Conservation (phyloP, 2,797 vertebrate species). For the Acestrorhynchus altus region DNA sequence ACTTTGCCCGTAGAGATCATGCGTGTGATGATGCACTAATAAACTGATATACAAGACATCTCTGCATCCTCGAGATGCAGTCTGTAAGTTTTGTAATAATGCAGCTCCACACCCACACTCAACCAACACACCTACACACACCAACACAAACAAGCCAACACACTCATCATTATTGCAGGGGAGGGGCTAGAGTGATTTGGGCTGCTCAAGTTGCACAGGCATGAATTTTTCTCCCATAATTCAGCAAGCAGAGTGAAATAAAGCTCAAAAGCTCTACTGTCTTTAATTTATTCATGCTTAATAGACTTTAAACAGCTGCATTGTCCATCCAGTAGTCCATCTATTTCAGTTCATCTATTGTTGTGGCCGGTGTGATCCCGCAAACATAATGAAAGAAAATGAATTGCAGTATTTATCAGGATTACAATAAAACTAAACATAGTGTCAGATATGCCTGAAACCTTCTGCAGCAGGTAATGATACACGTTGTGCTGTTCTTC, state of each 20-base stretch:
- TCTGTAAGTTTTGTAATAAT: neutral
- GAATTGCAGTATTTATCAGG: neutral
- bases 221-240: neutral
- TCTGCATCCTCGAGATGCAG: conserved; percentile 8
- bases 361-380: no score
- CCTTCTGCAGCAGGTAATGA: conserved; percentile 3
- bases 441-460: neutral
- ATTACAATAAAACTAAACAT: neutral
- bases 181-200: neutral
- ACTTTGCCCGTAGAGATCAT: conserved; percentile 16
- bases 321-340: neutral
- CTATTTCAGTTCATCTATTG: neutral
- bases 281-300: neutral
- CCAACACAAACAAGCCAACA: neutral
- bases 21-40: neutral
- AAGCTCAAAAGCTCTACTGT: neutral
- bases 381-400: neutral
- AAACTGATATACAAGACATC: conserved; percentile 15
- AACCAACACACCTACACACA: conserved; percentile 3
- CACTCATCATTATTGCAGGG: neutral
- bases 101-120: neutral
- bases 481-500: conserved; percentile 16
- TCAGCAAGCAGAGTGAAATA: neutral
- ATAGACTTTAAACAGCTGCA: neutral
- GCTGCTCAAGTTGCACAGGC: no score